Base-by-base conservation (phyloP, 2,888 invertebrate genomes). In the Drosophila niveifrons region DNA sequence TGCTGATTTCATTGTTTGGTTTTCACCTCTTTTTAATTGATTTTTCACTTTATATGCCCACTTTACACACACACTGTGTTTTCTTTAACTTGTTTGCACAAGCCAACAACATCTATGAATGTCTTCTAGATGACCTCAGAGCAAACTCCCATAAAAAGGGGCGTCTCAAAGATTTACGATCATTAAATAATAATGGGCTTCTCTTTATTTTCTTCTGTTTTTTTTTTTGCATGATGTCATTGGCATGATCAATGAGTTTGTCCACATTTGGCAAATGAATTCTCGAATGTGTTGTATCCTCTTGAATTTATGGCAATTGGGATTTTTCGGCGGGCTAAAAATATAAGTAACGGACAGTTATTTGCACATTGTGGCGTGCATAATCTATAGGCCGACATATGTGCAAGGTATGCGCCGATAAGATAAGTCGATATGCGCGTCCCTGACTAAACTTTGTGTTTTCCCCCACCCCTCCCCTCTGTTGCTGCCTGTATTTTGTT, bases 1-100 rank as follows among this genome's bases (percentile, higher is more conserved):
- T 78, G 74, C 73, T 61, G 59, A 64, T 62, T 69, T 86, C 81
- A 67, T 77, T 83, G 85, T 85, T 83, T 82, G 55, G 68, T 88
- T 83, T 82, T 80, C 80, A 80, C 86, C 80, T 73, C 64, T 43
- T 74, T 79, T 84, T 85, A 83, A 88, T 88, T 83, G 86, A 85
- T 85, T 88, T 85, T 85, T 50, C 69, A 77, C 55, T 81, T 72
- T 80, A 58, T 62, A 61, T 34, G 17, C 31, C 50, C 48, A 9
- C 18, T 29, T 39, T 52, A 57, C 13, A 55, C 43, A 57, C 31
- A 74, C 68, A 70, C 72, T 82, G 72, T 76, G 66, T 47, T 69
- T 76, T 23, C 23, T 6, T 0, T 6, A 1, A 6, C 23, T 84
- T 84, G 67, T 86, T 86, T 73, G 67, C 50, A 31, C 23, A 44